Evolutionary conservation across 2,113 vertebrate species (phyloP).

Genomic region (Poeciliopsis prolifica): DNA sequence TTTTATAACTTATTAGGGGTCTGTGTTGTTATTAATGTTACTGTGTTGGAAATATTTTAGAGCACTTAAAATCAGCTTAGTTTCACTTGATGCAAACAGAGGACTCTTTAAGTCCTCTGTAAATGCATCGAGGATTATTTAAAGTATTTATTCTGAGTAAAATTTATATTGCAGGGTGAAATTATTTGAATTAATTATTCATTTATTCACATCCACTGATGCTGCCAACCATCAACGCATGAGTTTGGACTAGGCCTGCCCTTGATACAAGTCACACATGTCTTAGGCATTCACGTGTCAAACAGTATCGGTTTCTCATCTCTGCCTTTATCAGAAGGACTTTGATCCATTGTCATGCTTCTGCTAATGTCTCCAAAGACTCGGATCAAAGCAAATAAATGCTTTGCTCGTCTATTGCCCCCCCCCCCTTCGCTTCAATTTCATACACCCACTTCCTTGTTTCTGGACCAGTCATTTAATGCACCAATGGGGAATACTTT

Average conservation of each 20-base stretch:
- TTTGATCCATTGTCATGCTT: slow-evolving; percentile 43
- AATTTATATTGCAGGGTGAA: slow-evolving; percentile 9
- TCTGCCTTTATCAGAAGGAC: slow-evolving; percentile 27
- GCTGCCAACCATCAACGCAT: slow-evolving; percentile 31
- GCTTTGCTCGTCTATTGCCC: slow-evolving; percentile 9
- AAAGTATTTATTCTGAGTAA: not conserved
- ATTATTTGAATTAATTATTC: slow-evolving; percentile 20
- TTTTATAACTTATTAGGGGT: slow-evolving; percentile 6
- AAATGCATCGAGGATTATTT: no score
- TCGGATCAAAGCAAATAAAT: slow-evolving; percentile 50
- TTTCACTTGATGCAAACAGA: slow-evolving; percentile 7
- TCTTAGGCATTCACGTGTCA: slow-evolving; percentile 29
- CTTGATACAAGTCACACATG: slow-evolving; percentile 32
- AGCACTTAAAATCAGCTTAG: slow-evolving; percentile 34
- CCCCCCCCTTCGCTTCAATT: slow-evolving; percentile 45
- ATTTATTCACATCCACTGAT: not conserved
- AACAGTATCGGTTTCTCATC: slow-evolving; percentile 37
- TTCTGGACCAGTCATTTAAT: slow-evolving; percentile 69
- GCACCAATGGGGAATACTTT: slow-evolving; percentile 55
- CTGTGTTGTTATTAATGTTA: slow-evolving; percentile 36
- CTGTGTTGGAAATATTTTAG: slow-evolving; percentile 18
- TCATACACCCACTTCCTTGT: slow-evolving; percentile 52
- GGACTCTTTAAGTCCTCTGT: no score
- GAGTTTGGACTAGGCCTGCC: slow-evolving; percentile 8
- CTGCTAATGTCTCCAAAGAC: slow-evolving; percentile 54